These are phyloP conservation scores for Hydrotaea cyrtoneurina DNA, from an alignment of 2,888 invertebrate species.

Conservation along the genomic window DNA sequence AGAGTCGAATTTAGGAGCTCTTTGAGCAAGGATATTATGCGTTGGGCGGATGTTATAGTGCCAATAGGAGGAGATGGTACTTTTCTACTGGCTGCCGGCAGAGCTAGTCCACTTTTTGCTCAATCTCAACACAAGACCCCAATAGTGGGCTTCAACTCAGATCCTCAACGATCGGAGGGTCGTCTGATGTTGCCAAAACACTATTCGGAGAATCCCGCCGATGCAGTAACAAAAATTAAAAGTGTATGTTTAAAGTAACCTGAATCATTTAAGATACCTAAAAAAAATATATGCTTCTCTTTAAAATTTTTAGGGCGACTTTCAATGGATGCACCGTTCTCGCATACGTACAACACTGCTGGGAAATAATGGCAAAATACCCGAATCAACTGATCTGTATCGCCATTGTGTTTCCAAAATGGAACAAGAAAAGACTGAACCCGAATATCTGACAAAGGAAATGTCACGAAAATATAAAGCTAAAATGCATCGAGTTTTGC, in stretches of 20 bases:
- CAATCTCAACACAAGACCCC: conserved; percentile 86
- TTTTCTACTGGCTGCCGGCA: conserved; percentile 93
- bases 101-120: conserved; percentile 80
- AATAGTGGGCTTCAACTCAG: conserved; percentile 98
- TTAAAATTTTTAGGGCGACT: conserved; percentile 87
- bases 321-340: conserved; percentile 92
- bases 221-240: conserved; percentile 89
- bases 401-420: conserved; percentile 79
- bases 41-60: conserved; percentile 94
- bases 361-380: conserved; percentile 82
- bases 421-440: conserved; percentile 78
- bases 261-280: background rate
- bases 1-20: conserved; percentile 81
- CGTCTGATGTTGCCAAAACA: conserved; percentile 93
- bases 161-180: conserved; percentile 96
- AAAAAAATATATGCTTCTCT: conserved; percentile 59
- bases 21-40: conserved; percentile 84
- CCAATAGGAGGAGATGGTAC: conserved; percentile 98
- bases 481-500: conserved; percentile 84
- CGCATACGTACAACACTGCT: conserved; percentile 93
- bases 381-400: conserved; percentile 82
- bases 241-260: conserved; percentile 82
- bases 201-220: conserved; percentile 90
- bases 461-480: conserved; percentile 78
- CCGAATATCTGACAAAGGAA: conserved; percentile 73